Evolutionary conservation across 2,888 invertebrate species (phyloP), one percentile per base, ranked within the genome.

Genomic region (Bedellia somnulentella): DNA sequence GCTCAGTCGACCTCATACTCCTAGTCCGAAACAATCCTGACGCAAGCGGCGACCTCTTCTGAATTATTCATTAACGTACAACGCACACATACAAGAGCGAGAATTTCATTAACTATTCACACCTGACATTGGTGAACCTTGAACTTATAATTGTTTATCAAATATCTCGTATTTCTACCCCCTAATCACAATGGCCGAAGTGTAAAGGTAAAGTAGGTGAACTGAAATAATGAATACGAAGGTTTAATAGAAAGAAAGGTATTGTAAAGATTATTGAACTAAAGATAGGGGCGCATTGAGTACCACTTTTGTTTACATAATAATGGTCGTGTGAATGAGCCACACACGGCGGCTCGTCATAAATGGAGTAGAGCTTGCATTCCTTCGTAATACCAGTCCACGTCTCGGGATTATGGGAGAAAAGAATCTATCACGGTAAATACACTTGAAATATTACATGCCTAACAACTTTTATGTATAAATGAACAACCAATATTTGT

Each of bases 61-160:
- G 62, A 61, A 67, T 63, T 31, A 63, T 61, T 63, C 54, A 62
- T 49, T 48, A 52, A 44, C 24, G n/a, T 15, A 29, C 22, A n/a
- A n/a, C n/a, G n/a, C n/a, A n/a, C n/a, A n/a, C n/a, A n/a, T n/a
- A n/a, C n/a, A n/a, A n/a, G n/a, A n/a, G n/a, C n/a, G n/a, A n/a
- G n/a, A n/a, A n/a, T n/a, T n/a, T n/a, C n/a, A n/a, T n/a, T n/a
- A n/a, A n/a, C n/a, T n/a, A n/a, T n/a, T n/a, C n/a, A n/a, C n/a
- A n/a, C n/a, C n/a, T n/a, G n/a, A 18, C 18, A 23, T 4, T n/a
- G n/a, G n/a, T n/a, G n/a, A n/a, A n/a, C n/a, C n/a, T n/a, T n/a
- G n/a, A n/a, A n/a, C n/a, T n/a, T n/a, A n/a, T n/a, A n/a, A n/a
- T n/a, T n/a, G n/a, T n/a, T n/a, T n/a, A n/a, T n/a, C n/a, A n/a